Evolutionary conservation across 2,888 invertebrate genomes (phyloP).

Genomic region (Bibio marci): DNA sequence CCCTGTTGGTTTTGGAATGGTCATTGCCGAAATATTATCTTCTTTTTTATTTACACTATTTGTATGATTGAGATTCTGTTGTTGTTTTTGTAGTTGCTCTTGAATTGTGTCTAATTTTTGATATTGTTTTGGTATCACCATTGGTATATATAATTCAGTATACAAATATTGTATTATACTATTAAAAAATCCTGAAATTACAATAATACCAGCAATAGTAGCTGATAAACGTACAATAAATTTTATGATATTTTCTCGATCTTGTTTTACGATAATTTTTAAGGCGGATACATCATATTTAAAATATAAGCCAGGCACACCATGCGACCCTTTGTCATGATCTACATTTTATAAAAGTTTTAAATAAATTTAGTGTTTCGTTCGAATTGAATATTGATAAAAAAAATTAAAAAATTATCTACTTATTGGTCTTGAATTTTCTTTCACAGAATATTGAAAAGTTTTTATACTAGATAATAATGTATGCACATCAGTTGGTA

Average conservation of each 20-base stretch:
- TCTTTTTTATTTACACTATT: too few relatives aligned
- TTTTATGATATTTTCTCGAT: constrained; percentile 57
- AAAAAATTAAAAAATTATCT: constrained; percentile 24
- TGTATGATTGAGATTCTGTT: too few relatives aligned
- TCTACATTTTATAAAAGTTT: constrained; percentile 20
- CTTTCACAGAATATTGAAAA: constrained; percentile 89
- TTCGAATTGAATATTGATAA: background rate
- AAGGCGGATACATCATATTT: constrained; percentile 89
- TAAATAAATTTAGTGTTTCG: background rate
- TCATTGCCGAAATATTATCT: too few relatives aligned
- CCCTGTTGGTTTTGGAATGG: too few relatives aligned
- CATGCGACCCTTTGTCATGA: constrained; percentile 66
- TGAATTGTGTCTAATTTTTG: too few relatives aligned
- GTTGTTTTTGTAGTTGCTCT: too few relatives aligned
- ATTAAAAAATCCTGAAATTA: constrained; percentile 44
- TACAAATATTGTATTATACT: too few relatives aligned
- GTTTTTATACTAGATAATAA: constrained; percentile 55
- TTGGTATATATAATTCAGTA: too few relatives aligned
- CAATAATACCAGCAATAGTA: constrained; percentile 81
- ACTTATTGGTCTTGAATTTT: constrained; percentile 62
- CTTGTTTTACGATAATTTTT: constrained; percentile 65
- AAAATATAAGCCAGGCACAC: constrained; percentile 85
- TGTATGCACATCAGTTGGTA: constrained; percentile 84
- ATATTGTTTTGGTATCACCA: too few relatives aligned
- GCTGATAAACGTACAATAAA: constrained; percentile 81